A percentile compares a stretch with the other conserved stretches of the same genome.
These are phyloP conservation scores for Lonchura striata DNA, from an alignment of 2,113 vertebrate species.

Conservation along the genomic window DNA sequence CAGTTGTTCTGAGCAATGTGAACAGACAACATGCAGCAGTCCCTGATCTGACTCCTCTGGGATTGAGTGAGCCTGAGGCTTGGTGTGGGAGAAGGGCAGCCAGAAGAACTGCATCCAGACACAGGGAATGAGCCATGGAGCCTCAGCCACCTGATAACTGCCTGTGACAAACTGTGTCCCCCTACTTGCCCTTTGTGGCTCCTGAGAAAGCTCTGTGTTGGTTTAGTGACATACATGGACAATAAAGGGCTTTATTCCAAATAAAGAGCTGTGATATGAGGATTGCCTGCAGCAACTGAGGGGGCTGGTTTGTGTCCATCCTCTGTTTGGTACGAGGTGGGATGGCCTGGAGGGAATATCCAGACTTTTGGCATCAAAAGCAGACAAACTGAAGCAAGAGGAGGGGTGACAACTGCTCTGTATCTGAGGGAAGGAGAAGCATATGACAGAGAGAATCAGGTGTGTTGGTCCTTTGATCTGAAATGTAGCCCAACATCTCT, in stretches of 20 bases:
- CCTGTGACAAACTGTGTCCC: neutral
- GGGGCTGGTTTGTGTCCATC: neutral
- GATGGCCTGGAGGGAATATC: neutral
- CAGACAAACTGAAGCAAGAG: neutral
- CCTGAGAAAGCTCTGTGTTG: neutral
- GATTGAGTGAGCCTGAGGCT: fast-evolving
- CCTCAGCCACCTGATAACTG: neutral
- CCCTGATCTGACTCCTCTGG: neutral
- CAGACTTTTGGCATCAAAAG: neutral
- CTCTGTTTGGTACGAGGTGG: neutral
- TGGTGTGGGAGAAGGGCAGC: neutral
- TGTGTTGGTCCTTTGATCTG: neutral
- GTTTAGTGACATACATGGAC: neutral
- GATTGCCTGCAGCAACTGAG: neutral
- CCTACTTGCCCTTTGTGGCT: neutral
- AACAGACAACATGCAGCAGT: neutral
- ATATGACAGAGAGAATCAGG: neutral
- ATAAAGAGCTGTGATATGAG: neutral
- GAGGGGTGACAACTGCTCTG: neutral
- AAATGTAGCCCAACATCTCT: neutral
- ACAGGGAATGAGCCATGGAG: neutral
- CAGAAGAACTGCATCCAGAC: neutral
- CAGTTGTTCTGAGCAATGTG: neutral
- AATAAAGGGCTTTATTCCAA: neutral
- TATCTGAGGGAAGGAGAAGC: neutral